These are phyloP conservation scores for Troides aeacus DNA, from an alignment of 2,888 invertebrate genomes.

Conservation along the genomic window DNA sequence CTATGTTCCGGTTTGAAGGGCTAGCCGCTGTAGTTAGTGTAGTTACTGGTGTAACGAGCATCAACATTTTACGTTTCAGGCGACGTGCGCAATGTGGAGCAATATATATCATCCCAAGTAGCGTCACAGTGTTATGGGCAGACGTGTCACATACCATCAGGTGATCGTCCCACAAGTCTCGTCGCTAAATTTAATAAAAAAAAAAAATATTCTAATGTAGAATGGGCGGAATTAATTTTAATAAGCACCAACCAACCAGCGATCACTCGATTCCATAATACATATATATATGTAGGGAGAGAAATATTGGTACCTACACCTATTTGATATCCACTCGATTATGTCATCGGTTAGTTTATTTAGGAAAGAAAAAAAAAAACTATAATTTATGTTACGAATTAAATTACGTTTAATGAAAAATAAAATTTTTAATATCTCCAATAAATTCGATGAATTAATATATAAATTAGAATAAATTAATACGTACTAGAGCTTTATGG, in stretches of 20 bases:
- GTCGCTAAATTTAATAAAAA: not conserved
- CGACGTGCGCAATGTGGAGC: too few relatives aligned
- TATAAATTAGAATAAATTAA: conserved; percentile 11
- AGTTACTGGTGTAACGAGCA: too few relatives aligned
- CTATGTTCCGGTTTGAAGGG: too few relatives aligned
- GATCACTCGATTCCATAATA: not conserved
- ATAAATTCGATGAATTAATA: conserved; percentile 6
- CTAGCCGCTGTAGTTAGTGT: too few relatives aligned
- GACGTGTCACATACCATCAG: too few relatives aligned
- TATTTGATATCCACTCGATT: not conserved
- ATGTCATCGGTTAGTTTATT: not conserved
- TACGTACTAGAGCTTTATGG: not conserved
- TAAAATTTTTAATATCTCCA: conserved; percentile 1
- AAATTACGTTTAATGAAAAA: conserved; percentile 11
- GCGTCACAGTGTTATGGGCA: too few relatives aligned
- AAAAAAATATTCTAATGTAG: not conserved
- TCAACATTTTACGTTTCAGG: too few relatives aligned
- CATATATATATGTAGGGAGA: not conserved
- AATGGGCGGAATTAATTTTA: not conserved
- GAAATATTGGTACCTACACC: not conserved
- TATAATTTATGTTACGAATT: conserved; percentile 15
- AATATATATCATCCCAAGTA: too few relatives aligned
- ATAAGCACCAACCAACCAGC: not conserved
- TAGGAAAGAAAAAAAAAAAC: not conserved
- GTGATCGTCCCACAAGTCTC: too few relatives aligned